Evolutionary conservation across 2,113 vertebrate species (phyloP), one percentile per base, ranked within the genome.

Genomic region (Caracal caracal): DNA sequence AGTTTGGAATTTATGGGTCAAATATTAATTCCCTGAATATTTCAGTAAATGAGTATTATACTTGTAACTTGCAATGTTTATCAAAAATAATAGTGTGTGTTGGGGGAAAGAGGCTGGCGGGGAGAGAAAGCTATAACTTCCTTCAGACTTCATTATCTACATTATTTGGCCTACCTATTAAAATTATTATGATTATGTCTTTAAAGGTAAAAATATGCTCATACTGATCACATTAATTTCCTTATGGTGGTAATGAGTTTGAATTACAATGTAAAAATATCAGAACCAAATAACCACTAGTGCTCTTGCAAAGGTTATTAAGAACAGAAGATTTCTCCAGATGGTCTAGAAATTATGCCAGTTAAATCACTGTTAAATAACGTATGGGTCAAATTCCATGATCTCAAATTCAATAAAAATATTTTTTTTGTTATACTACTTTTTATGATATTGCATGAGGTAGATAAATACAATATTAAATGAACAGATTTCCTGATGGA

Each of bases 1-100:
- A 80, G 83, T 80, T 82, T 95, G 66, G 90, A 95, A 95, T 98
- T 96, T 90, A 92, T 97, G 89, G 92, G 76, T 95, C 92, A 98
- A 92, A 96, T 97, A 92, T 86, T 97, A 96, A 96, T 95, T 97
- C 92, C 68, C 94, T 82, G 87, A 97, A 90, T 97, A 97, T 97
- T 95, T 96, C 92, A 96, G 87, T 81, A 95, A 96, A 88, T 90
- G 71, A 88, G 35, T 68, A 79, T 95, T 97, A 82, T 56, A 80
- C 85, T 53, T 95, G 17, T 76, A 95, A 95, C 59, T 59, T 94
- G 47, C 61, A 78, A 24, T 93, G 92, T 94, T 98, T 97, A 97
- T 92, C 59, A 97, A 95, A 96, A 91, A 90, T 88, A 65, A 94
- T 97, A 88, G 87, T 63, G 33, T 68, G 33, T 68, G 10, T 73